phyloP scores from a whole-genome alignment of 2,888 invertebrate genomes.

The Macaria notata region DNA sequence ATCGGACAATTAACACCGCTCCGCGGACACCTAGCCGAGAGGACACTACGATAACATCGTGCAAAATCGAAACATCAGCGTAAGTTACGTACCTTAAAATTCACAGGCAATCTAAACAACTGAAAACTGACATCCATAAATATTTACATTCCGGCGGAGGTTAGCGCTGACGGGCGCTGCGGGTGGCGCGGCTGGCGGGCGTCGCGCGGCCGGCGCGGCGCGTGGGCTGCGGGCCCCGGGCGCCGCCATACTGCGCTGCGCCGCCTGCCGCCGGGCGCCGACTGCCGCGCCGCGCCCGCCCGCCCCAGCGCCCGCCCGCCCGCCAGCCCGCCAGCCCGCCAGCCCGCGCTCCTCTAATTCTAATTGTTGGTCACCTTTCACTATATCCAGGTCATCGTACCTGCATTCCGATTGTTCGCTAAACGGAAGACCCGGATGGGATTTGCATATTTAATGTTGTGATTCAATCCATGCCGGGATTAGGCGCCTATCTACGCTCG shows the following conservation, averaged over 20 bases:
- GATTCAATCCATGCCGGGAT: conserved; percentile 57
- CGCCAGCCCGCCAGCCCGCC: conserved; percentile 39
- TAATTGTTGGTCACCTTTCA: conserved; percentile 73
- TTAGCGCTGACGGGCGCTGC: conserved; percentile 66
- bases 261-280: conserved; percentile 45
- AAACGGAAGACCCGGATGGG: conserved; percentile 53
- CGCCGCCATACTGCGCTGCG: conserved; percentile 66
- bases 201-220: conserved; percentile 56
- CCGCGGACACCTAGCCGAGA: conserved; percentile 24
- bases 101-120: conserved; percentile 82
- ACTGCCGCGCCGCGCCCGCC: conserved; percentile 40
- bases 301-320: conserved; percentile 39
- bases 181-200: conserved; percentile 40
- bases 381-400: conserved; percentile 76
- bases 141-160: conserved; percentile 78
- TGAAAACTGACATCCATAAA: conserved; percentile 82
- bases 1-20: conserved; percentile 39
- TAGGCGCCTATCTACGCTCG: conserved; percentile 47
- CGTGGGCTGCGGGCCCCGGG: conserved; percentile 62
- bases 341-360: conserved; percentile 56
- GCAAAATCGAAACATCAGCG: conserved; percentile 65
- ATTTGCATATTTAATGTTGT: conserved; percentile 67
- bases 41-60: conserved; percentile 51
- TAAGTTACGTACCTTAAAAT: conserved; percentile 79
- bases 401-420: conserved; percentile 63